phyloP scores from a whole-genome alignment of 1,140 invertebrate species.

The Drosophila hydei region DNA sequence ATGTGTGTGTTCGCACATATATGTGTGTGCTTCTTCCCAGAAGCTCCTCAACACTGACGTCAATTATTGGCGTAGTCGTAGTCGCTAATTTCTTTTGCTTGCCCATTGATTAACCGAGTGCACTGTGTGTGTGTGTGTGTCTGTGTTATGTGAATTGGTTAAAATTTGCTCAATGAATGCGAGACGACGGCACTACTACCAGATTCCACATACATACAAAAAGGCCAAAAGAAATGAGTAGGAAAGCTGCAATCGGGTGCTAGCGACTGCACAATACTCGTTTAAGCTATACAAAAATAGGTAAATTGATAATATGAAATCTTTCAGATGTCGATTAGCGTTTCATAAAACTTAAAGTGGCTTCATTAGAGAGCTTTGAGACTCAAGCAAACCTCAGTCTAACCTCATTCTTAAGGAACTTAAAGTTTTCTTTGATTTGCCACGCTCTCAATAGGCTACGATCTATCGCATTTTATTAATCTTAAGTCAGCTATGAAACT shows the following conservation, averaged over 20 bases:
- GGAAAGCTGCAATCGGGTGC: not conserved
- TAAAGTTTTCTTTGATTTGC: too few relatives aligned
- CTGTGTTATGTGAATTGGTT: constrained; percentile 37
- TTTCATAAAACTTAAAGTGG: too few relatives aligned
- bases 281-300: too few relatives aligned
- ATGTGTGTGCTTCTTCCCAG: not conserved
- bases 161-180: constrained; percentile 70
- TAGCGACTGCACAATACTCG: not conserved
- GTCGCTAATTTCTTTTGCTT: constrained; percentile 19
- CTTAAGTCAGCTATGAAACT: too few relatives aligned
- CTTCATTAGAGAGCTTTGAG: too few relatives aligned
- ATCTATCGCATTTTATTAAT: too few relatives aligned
- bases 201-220: constrained; percentile 4
- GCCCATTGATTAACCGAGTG: constrained; percentile 12
- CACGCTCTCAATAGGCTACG: too few relatives aligned
- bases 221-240: not conserved
- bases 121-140: constrained; percentile 11
- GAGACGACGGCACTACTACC: constrained; percentile 13
- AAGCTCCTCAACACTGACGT: constrained; percentile 26
- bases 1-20: too few relatives aligned
- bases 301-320: too few relatives aligned
- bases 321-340: too few relatives aligned
- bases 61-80: constrained; percentile 21
- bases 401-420: too few relatives aligned
- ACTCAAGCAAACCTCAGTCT: too few relatives aligned